A percentile compares a stretch with the other conserved stretches of the same genome.
Conservation (phyloP, 2,113 vertebrate species). For the Sisor rabdophorus region DNA sequence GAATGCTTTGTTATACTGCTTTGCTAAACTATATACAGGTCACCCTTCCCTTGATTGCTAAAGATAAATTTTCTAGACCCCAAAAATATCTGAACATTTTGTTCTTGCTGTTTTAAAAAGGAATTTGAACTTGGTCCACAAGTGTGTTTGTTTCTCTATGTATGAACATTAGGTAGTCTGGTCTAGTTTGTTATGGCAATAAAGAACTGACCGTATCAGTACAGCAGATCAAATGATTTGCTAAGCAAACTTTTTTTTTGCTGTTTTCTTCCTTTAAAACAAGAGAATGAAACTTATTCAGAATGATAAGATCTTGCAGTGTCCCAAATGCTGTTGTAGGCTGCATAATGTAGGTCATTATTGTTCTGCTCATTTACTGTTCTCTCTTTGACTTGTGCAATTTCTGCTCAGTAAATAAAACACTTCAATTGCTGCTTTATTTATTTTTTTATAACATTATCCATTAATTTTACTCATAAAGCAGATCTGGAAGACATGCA, state of each 20-base stretch:
- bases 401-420: constrained; percentile 74
- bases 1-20: constrained; percentile 50
- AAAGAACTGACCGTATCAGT: constrained; percentile 46
- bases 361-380: constrained; percentile 60
- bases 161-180: constrained; percentile 13
- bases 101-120: constrained; percentile 33
- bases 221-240: constrained; percentile 49
- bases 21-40: constrained; percentile 19
- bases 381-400: constrained; percentile 65
- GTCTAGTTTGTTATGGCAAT: constrained; percentile 59
- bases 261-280: constrained; percentile 33
- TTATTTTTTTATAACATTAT: neutral
- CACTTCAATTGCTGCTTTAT: constrained; percentile 40
- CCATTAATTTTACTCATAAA: neutral
- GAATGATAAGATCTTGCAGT: constrained; percentile 51
- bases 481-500: neutral
- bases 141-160: neutral
- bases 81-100: constrained; percentile 15
- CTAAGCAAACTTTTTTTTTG: constrained; percentile 49
- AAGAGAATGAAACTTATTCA: neutral
- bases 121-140: neutral
- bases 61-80: constrained; percentile 19
- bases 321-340: constrained; percentile 53
- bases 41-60: constrained; percentile 10
- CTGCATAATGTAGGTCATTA: constrained; percentile 64